Evolutionary conservation across 2,888 invertebrate genomes (phyloP), one percentile per base, ranked within the genome.

Genomic region (Halocaridina rubra): DNA sequence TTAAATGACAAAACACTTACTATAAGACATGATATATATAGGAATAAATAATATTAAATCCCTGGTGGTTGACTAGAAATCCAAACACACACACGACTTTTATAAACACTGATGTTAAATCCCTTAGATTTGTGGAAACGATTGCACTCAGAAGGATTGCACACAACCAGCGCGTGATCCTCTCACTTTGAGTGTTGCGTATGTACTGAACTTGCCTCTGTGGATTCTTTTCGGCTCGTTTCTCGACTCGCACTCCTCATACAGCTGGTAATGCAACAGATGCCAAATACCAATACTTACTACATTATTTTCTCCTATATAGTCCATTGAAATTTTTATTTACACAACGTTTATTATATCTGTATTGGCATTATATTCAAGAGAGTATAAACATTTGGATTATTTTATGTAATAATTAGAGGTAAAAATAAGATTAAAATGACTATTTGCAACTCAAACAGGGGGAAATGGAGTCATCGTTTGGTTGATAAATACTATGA

Each of bases 131-230:
- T 30, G 29, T 24, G 16, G 33, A 29, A 27, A 3, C 64, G 53
- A 78, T 77, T 82, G 78, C 82, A 82, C 82, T 78, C 77, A 71
- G 64, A 32, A 77, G 57, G 82, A 72, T 82, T 71, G 82, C 82
- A 82, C 82, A 59, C 32, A 59, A 77, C 72, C 29, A 72, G 61
- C 39, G 32, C 10, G 61, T 33, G 61, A 71, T 61, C 72, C 61
- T 46, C 16, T 24, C 71, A 69, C 77, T 27, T 46, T 46, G 82
- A 29, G 13, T 46, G 82, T 82, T 82, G 82, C 72, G 82, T 71
- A 82, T 78, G 72, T 77, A 82, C 82, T 82, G 82, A 61, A 22
- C 16, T 24, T 67, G 76, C 32, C 33, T 39, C n/a, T n/a, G n/a
- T 22, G 16, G 22, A 46, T 57, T 69, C 19, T 13, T 19, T 53